These are phyloP conservation scores for Eudyptes chrysolophus DNA, from an alignment of 2,113 vertebrate genomes.

Conservation along the genomic window DNA sequence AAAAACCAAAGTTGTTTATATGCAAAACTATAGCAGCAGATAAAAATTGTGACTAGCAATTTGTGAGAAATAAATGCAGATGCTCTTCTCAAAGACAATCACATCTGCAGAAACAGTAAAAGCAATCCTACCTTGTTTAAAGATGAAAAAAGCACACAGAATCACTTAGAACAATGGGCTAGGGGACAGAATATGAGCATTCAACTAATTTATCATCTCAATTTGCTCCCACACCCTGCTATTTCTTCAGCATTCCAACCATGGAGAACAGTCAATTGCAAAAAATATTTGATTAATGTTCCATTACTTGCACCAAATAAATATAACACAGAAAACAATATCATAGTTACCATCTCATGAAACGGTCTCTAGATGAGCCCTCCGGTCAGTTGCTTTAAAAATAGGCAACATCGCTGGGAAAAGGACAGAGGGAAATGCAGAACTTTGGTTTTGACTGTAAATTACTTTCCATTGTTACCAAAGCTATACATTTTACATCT, in stretches of 20 bases:
- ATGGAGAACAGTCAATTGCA: background rate
- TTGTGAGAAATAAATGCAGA: conserved; percentile 36
- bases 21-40: conserved; percentile 6
- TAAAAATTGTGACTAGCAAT: conserved; percentile 23
- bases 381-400: background rate
- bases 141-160: background rate
- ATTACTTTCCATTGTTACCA: background rate
- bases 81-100: background rate
- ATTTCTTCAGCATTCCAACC: background rate
- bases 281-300: conserved; percentile 20
- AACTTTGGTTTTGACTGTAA: background rate
- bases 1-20: background rate
- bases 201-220: conserved; percentile 33
- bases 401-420: background rate
- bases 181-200: background rate
- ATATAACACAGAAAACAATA: background rate
- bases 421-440: background rate
- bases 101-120: background rate
- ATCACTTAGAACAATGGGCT: conserved; percentile 15
- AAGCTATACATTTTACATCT: background rate
- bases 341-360: background rate
- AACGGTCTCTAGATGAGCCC: background rate
- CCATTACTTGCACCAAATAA: background rate
- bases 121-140: conserved; percentile 26
- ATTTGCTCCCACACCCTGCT: background rate